A percentile compares a stretch with the other conserved stretches of the same genome.
Evolutionary conservation across 2,888 invertebrate genomes (phyloP).

Genomic region (Mantis religiosa): DNA sequence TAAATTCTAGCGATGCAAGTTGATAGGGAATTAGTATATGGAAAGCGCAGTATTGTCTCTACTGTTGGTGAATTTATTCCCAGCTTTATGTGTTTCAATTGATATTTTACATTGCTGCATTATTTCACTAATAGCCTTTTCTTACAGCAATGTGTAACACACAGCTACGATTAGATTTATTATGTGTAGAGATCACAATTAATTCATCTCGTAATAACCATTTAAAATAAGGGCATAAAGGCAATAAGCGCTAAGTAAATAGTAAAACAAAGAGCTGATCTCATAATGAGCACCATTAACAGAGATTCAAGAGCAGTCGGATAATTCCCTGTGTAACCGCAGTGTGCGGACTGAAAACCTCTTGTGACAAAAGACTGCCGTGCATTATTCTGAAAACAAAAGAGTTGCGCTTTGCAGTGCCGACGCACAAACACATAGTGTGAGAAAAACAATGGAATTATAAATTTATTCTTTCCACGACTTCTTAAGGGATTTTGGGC

Average conservation of each 20-base stretch:
- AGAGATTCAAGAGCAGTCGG: not conserved
- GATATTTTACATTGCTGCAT: no score
- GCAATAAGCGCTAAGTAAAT: not conserved
- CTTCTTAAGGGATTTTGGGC: not conserved
- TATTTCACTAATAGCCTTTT: no score
- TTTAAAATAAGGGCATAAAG: not conserved
- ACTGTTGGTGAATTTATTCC: no score
- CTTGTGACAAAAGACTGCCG: not conserved
- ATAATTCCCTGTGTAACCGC: not conserved
- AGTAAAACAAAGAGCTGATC: not conserved
- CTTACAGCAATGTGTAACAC: no score
- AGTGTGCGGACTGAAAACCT: not conserved
- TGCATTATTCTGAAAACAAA: not conserved
- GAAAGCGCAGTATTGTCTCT: no score
- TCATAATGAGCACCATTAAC: not conserved
- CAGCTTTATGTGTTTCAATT: no score
- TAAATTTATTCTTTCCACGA: conserved; percentile 1
- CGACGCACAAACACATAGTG: not conserved
- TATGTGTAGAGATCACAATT: no score
- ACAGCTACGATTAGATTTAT: no score
- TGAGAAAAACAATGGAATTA: not conserved
- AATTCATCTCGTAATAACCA: no score
- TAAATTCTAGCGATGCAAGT: no score
- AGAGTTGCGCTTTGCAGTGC: not conserved
- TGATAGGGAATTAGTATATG: no score